phyloP scores from a whole-genome alignment of 2,113 vertebrate genomes.

The Daubentonia madagascariensis region DNA sequence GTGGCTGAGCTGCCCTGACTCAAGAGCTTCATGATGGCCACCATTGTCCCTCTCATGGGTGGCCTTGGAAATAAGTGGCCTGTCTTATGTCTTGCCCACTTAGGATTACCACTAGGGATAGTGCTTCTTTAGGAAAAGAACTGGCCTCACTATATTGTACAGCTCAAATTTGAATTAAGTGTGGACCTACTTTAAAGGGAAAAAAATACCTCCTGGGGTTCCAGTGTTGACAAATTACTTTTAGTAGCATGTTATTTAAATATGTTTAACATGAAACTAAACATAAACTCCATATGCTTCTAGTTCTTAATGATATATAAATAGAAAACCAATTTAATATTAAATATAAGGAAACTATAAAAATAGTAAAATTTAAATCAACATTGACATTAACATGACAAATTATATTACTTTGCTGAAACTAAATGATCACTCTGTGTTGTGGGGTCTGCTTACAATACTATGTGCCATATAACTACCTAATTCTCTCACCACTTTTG shows the following conservation, averaged over 20 bases:
- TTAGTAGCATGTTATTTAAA: constrained; percentile 39
- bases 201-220: neutral
- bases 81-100: neutral
- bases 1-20: neutral
- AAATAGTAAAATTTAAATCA: constrained; percentile 40
- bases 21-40: neutral
- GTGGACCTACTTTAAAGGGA: neutral
- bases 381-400: neutral
- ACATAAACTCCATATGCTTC: constrained; percentile 4
- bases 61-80: neutral
- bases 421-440: neutral
- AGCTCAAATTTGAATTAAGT: neutral
- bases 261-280: constrained; percentile 22
- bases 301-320: neutral
- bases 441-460: neutral
- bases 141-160: neutral
- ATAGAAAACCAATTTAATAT: constrained; percentile 53
- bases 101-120: neutral
- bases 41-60: neutral
- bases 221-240: constrained; percentile 3
- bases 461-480: neutral
- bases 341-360: constrained; percentile 44
- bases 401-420: constrained; percentile 7
- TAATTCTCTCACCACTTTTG: neutral
- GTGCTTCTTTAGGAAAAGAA: neutral